These are phyloP conservation scores for Chelonus formosanus DNA, from an alignment of 2,888 invertebrate genomes.

Conservation along the genomic window DNA sequence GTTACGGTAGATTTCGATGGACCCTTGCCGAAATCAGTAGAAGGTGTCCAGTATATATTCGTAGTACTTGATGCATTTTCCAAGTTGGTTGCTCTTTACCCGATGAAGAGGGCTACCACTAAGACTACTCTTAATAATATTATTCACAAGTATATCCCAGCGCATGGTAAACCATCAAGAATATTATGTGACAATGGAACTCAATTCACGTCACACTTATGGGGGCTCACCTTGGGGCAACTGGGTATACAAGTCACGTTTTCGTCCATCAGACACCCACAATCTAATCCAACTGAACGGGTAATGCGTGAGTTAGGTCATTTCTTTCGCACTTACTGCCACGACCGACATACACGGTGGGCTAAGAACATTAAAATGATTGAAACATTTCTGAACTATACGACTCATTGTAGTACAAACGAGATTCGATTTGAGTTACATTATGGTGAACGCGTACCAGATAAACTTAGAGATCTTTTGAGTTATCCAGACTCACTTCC, in stretches of 20 bases:
- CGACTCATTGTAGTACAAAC: slow-evolving; percentile 23
- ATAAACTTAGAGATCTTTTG: slow-evolving; percentile 14
- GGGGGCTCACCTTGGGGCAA: slow-evolving; percentile 11
- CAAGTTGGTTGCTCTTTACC: slow-evolving; percentile 21
- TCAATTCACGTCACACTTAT: slow-evolving; percentile 21
- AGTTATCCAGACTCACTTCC: slow-evolving; percentile 1
- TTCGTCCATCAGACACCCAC: slow-evolving; percentile 22
- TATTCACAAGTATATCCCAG: background rate
- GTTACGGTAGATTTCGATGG: slow-evolving; percentile 31
- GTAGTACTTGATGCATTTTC: slow-evolving; percentile 29
- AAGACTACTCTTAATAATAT: slow-evolving; percentile 2
- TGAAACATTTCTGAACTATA: slow-evolving; percentile 15
- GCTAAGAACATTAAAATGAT: slow-evolving; percentile 9
- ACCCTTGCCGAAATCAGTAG: slow-evolving; percentile 19
- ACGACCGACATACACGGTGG: slow-evolving; percentile 37
- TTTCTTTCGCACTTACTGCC: slow-evolving; percentile 35
- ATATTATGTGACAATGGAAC: slow-evolving; percentile 22
- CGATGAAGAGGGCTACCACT: slow-evolving; percentile 17
- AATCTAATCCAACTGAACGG: slow-evolving; percentile 29
- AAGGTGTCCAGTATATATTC: slow-evolving; percentile 24
- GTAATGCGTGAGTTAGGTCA: slow-evolving; percentile 27
- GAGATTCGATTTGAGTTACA: slow-evolving; percentile 18
- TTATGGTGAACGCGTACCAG: background rate
- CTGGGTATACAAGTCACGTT: background rate
- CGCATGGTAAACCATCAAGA: slow-evolving; percentile 11